Conservation (phyloP, 2,113 vertebrate species). For the Capreolus pygargus region DNA sequence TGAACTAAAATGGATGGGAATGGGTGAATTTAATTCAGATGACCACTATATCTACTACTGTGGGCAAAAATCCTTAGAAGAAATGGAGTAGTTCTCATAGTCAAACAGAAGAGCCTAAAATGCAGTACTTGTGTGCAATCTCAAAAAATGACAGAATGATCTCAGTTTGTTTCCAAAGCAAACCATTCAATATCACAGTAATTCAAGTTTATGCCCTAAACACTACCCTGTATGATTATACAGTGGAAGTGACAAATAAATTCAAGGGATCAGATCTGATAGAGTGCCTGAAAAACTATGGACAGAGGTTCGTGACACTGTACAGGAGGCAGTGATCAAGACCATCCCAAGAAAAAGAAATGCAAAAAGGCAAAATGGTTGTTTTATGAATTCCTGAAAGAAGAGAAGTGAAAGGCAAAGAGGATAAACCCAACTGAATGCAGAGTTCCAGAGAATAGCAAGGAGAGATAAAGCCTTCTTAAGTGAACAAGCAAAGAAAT, state of each 20-base stretch:
- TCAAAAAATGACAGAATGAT: neutral
- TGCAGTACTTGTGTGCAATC: neutral
- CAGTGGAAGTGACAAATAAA: neutral
- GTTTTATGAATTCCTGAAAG: neutral
- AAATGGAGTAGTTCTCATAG: neutral
- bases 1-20: neutral
- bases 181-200: neutral
- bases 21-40: neutral
- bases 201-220: neutral
- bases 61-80: neutral
- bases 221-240: neutral
- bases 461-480: neutral
- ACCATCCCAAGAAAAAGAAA: neutral
- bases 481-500: neutral
- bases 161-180: neutral
- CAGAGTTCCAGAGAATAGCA: neutral
- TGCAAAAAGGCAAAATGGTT: neutral
- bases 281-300: neutral
- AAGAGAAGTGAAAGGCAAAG: neutral
- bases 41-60: neutral
- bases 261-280: neutral
- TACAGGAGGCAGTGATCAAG: neutral
- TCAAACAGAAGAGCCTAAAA: neutral
- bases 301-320: neutral
- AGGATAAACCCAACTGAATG: neutral